phyloP scores from a whole-genome alignment of 2,113 vertebrate species.

The Aramus guarauna region DNA sequence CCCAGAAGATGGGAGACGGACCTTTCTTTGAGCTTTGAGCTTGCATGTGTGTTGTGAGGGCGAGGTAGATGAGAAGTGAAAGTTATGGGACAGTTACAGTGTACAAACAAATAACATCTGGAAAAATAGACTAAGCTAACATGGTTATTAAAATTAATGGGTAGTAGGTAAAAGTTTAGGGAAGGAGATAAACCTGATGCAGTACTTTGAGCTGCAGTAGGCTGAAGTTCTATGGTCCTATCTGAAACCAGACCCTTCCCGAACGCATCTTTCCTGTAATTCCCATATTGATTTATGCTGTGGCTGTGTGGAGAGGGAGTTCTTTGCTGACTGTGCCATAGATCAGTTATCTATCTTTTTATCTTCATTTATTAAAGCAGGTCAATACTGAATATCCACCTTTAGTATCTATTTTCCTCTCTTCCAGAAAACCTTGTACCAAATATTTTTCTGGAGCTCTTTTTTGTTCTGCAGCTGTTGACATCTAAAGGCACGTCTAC shows the following conservation, averaged over 20 bases:
- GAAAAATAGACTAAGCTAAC: not conserved
- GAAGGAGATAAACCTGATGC: not conserved
- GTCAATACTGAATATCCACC: not conserved
- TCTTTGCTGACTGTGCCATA: not conserved
- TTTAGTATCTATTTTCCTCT: not conserved
- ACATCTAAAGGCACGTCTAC: conserved; percentile 79
- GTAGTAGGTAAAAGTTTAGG: not conserved
- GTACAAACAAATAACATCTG: not conserved
- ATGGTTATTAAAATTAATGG: not conserved
- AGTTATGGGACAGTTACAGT: not conserved
- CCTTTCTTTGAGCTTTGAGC: not conserved
- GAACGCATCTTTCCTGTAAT: not conserved
- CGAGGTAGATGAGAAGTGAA: not conserved
- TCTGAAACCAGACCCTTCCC: not conserved
- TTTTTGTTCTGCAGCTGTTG: conserved; percentile 93
- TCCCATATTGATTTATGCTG: not conserved
- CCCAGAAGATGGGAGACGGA: not conserved
- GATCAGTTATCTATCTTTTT: not conserved
- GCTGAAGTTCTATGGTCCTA: not conserved
- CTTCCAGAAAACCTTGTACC: conserved; percentile 91
- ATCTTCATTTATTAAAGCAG: not conserved
- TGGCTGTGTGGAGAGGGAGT: not conserved
- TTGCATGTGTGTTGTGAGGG: not conserved
- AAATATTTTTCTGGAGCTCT: conserved; percentile 95
- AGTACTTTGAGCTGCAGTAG: not conserved